These are phyloP conservation scores for Amblyopsis rosae DNA, from an alignment of 2,113 vertebrate species.

Conservation along the genomic window DNA sequence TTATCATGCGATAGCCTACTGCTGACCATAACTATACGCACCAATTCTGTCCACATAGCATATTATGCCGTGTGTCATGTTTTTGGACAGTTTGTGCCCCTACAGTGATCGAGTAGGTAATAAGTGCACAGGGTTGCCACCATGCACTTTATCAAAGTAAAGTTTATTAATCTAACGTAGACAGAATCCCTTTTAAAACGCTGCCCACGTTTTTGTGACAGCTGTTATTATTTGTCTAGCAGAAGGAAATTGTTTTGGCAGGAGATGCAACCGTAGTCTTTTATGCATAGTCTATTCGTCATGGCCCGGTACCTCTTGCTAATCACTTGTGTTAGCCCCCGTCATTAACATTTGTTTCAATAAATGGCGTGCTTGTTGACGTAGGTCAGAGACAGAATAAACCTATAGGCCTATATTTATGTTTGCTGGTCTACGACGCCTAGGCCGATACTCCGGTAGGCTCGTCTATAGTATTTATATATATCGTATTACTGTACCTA, in stretches of 20 bases:
- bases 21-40: constrained; percentile 1
- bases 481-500: no score
- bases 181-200: constrained; percentile 5
- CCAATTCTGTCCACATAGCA: constrained; percentile 26
- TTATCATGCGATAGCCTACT: not conserved
- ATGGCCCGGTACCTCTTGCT: no score
- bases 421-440: no score
- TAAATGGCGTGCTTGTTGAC: no score
- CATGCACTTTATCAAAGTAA: not conserved
- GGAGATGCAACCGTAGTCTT: constrained; percentile 4
- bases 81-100: constrained; percentile 1
- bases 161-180: constrained; percentile 16
- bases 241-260: not conserved
- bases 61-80: constrained; percentile 47
- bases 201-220: constrained; percentile 8
- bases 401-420: no score
- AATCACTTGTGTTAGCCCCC: no score
- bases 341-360: no score
- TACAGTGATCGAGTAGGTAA: constrained; percentile 15
- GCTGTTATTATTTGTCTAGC: not conserved
- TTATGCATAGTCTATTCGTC: no score
- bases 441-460: no score
- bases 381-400: no score
- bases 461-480: no score
- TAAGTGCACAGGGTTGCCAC: not conserved